Percentiles rank a stretch among this genome's conserved stretches.
phyloP scores from a whole-genome alignment of 2,113 vertebrate genomes.

The Crotalus tigris region DNA sequence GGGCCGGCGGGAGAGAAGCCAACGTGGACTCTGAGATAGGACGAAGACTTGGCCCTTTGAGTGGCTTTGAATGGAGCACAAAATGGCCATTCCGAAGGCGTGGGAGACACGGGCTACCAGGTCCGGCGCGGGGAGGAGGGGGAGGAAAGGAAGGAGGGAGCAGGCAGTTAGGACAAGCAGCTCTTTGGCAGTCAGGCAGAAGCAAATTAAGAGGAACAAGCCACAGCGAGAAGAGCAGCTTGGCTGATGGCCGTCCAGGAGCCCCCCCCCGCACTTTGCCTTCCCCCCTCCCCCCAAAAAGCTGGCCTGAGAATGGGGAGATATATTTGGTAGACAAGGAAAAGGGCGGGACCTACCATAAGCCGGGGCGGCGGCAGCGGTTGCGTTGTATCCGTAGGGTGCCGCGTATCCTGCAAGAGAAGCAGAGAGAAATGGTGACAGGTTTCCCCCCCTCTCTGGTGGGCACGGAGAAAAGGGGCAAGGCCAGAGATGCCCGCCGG shows the following conservation, averaged over 20 bases:
- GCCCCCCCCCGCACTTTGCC: constrained; percentile 71
- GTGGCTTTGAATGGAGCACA: constrained; percentile 83
- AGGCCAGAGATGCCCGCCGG: background rate
- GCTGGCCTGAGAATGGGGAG: background rate
- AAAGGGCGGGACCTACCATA: constrained; percentile 84
- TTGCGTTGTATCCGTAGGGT: constrained; percentile 92
- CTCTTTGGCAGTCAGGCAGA: constrained; percentile 76
- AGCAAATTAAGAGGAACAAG: constrained; percentile 65
- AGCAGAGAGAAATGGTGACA: constrained; percentile 34
- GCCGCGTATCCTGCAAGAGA: constrained; percentile 86
- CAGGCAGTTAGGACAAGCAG: constrained; percentile 80
- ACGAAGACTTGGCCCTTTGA: constrained; percentile 68
- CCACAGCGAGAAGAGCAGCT: constrained; percentile 46
- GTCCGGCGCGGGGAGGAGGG: constrained; percentile 60
- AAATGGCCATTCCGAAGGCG: constrained; percentile 68
- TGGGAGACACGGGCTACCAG: constrained; percentile 30
- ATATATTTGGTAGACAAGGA: constrained; percentile 22
- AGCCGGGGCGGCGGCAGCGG: constrained; percentile 86
- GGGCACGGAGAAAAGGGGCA: background rate
- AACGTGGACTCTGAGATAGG: background rate
- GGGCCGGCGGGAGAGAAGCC: too few species aligned
- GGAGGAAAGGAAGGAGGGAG: constrained; percentile 52
- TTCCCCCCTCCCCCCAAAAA: too few species aligned
- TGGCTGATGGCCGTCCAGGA: background rate
- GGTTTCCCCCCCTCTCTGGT: background rate